Conservation (phyloP, 2,888 invertebrate species). For the Halictus ligatus region DNA sequence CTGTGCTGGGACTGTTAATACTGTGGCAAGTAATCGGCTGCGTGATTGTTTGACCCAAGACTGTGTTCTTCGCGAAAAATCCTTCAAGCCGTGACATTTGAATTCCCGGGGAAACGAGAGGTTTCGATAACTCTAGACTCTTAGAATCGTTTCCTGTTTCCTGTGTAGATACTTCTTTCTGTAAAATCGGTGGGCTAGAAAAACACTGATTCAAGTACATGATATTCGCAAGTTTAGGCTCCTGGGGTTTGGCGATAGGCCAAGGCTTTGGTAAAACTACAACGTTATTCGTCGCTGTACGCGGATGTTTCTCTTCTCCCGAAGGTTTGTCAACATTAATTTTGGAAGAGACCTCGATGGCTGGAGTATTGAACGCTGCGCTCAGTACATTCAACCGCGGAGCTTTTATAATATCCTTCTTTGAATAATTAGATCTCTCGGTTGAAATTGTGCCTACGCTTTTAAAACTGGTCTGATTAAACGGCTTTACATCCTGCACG, state of each 20-base stretch:
- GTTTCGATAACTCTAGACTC: constrained; percentile 17
- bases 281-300: constrained; percentile 64
- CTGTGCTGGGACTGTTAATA: constrained; percentile 12
- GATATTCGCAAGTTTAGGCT: constrained; percentile 58
- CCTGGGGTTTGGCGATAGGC: constrained; percentile 53
- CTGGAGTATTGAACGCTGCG: constrained; percentile 36
- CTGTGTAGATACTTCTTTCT: constrained; percentile 45
- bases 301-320: constrained; percentile 58
- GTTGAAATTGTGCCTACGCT: constrained; percentile 61
- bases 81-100: constrained; percentile 41
- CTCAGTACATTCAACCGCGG: constrained; percentile 72
- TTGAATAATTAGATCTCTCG: constrained; percentile 60
- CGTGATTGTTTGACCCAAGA: constrained; percentile 32
- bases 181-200: constrained; percentile 51
- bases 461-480: constrained; percentile 42
- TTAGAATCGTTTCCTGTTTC: constrained; percentile 1
- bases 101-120: constrained; percentile 24
- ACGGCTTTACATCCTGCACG: constrained; percentile 20
- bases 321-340: constrained; percentile 25
- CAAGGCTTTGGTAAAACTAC: constrained; percentile 68
- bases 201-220: constrained; percentile 47
- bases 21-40: constrained; percentile 24
- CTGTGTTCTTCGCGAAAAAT: constrained; percentile 39
- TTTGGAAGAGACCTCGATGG: constrained; percentile 35
- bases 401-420: constrained; percentile 74